Conservation (phyloP, 2,113 vertebrate species). For the Lampris incognitus region DNA sequence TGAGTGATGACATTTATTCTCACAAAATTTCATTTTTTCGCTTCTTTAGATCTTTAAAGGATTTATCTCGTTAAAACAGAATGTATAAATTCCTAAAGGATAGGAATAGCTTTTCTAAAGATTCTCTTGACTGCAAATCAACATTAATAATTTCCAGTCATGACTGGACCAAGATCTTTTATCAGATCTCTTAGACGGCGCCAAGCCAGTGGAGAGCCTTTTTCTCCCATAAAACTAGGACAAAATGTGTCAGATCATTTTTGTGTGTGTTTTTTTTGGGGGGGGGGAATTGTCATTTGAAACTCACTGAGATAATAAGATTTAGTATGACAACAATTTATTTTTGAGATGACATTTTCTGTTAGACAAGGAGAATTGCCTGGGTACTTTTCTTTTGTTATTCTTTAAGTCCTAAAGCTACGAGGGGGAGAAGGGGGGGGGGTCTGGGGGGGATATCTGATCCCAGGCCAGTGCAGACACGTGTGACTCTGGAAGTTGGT, state of each 20-base stretch:
- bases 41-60: slow-evolving; percentile 37
- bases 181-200: slow-evolving; percentile 16
- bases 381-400: no score
- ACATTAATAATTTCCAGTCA: slow-evolving; percentile 44
- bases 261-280: not conserved
- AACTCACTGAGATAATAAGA: slow-evolving; percentile 27
- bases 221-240: slow-evolving; percentile 4
- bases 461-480: no score
- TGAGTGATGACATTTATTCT: slow-evolving; percentile 36
- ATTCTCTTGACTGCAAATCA: not conserved
- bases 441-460: no score
- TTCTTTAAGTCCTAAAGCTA: no score
- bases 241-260: slow-evolving; percentile 26
- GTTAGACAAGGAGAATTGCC: no score
- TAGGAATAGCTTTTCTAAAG: slow-evolving; percentile 1
- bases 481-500: no score
- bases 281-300: slow-evolving; percentile 21
- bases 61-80: slow-evolving; percentile 27
- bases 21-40: not conserved
- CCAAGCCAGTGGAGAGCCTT: slow-evolving; percentile 12
- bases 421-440: no score
- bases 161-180: slow-evolving; percentile 42
- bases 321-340: not conserved
- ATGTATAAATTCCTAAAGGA: slow-evolving; percentile 14
- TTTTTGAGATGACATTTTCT: no score